Base-by-base conservation (phyloP, 2,888 invertebrate species). In the Andrena marginata region DNA sequence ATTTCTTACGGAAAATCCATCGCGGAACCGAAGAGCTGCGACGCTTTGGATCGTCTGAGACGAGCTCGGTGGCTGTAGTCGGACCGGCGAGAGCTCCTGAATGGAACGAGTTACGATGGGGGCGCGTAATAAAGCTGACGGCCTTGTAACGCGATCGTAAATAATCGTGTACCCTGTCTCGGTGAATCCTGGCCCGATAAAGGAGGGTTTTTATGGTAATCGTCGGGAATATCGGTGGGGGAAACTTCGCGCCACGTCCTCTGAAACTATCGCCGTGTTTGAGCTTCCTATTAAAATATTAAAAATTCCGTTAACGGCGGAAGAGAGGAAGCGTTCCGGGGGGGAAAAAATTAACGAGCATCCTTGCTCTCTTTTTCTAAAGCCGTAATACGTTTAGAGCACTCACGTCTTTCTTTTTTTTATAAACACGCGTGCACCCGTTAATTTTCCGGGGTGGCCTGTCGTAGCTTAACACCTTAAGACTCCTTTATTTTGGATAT, bases 91-190 rank as follows among this genome's bases (percentile, higher is more conserved):
- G 10, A 42, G 69, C 42, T 70, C 60, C 4, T 60, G 70, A 60
- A 70, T 70, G 69, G 42, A 29, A 13, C 54, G 26, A 59, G 56
- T 70, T 60, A 70, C 70, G 70, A 60, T 29, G 70, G 13, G 13
- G 8, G 29, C 42, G 13, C 20, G 70, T 48, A 59, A 70, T 70
- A 48, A 48, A 70, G 70, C 48, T 35, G 59, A 35, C 20, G 48
- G 59, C 60, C 59, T 70, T 70, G 70, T 48, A 70, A 70, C 70
- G 70, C 42, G 70, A 70, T 42, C 60, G 60, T 59, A 70, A 70
- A 70, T 70, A 70, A 70, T 60, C 70, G 70, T 6, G 60, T 48
- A 48, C 48, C 70, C 20, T 20, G 60, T 20, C 70, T 16, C 35
- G 60, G 29, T 2, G 70, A 29, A 70, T 70, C 42, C 26, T 42